Evolutionary conservation across 2,113 vertebrate species (phyloP).

Genomic region (Colius striatus): DNA sequence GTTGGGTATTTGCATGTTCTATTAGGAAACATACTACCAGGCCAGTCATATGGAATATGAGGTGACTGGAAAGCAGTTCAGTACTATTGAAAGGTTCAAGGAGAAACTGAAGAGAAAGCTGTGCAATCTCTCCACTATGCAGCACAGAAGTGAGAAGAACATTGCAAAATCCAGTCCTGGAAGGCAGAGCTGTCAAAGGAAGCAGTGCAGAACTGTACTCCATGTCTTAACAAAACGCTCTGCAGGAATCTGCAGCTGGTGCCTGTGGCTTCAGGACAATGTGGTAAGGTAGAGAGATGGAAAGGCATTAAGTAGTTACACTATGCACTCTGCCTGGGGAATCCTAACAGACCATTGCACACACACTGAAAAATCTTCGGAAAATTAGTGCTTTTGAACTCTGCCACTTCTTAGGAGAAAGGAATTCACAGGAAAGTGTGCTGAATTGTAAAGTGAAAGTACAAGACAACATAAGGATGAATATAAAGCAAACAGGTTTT

Average conservation of each 20-base stretch:
- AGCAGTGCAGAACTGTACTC: rapidly evolving
- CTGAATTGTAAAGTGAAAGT: not conserved
- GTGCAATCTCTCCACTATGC: not conserved
- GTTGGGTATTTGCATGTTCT: not conserved
- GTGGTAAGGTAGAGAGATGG: not conserved
- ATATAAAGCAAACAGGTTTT: not conserved
- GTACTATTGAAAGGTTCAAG: not conserved
- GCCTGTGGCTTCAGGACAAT: not conserved
- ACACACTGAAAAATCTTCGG: not conserved
- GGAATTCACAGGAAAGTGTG: not conserved
- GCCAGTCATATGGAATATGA: not conserved
- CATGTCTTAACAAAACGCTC: not conserved
- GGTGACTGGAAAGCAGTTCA: not conserved
- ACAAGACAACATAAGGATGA: not conserved
- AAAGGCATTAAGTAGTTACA: not conserved
- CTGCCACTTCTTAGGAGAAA: not conserved
- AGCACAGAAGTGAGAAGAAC: not conserved
- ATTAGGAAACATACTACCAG: not conserved
- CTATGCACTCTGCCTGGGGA: not conserved
- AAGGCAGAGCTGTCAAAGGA: not conserved
- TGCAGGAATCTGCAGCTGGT: not conserved
- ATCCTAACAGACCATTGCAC: not conserved
- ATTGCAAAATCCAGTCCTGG: not conserved
- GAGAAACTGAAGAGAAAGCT: not conserved
- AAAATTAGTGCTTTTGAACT: not conserved